phyloP scores from a whole-genome alignment of 2,113 vertebrate genomes.

The Anhinga anhinga region DNA sequence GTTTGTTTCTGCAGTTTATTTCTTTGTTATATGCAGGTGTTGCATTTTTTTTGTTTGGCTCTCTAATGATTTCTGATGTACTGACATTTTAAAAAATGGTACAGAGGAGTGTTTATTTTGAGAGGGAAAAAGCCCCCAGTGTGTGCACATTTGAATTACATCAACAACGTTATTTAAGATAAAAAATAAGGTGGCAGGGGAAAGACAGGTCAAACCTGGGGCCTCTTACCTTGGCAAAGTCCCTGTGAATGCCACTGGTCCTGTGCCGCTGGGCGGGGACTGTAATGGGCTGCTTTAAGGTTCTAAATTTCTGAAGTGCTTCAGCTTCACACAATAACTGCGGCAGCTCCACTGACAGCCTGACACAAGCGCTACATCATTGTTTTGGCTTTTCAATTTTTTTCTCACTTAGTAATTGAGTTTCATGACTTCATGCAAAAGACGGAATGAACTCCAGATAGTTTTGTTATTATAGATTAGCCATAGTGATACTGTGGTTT shows the following conservation, averaged over 20 bases:
- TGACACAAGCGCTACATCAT: not conserved
- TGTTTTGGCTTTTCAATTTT: not conserved
- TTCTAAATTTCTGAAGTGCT: not conserved
- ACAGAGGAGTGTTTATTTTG: not conserved
- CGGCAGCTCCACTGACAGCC: not conserved
- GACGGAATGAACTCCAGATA: constrained; percentile 1
- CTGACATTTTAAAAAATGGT: not conserved
- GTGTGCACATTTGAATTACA: not conserved
- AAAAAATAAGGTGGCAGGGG: not conserved
- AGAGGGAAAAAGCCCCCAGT: not conserved
- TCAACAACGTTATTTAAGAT: not conserved
- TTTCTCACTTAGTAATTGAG: constrained; percentile 36
- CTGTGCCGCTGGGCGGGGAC: not conserved
- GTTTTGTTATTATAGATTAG: constrained; percentile 38
- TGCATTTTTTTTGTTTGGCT: not conserved
- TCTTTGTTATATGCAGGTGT: not conserved
- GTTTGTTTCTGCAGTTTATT: not conserved
- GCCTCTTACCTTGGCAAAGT: not conserved
- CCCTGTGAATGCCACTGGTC: not conserved
- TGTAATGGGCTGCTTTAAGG: not conserved
- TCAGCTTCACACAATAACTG: not conserved
- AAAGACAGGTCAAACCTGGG: not conserved
- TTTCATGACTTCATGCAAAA: constrained; percentile 34
- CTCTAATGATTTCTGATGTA: not conserved
- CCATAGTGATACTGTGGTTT: not conserved